Evolutionary conservation across 2,888 invertebrate genomes (phyloP).

Genomic region (Cephus spinipes): DNA sequence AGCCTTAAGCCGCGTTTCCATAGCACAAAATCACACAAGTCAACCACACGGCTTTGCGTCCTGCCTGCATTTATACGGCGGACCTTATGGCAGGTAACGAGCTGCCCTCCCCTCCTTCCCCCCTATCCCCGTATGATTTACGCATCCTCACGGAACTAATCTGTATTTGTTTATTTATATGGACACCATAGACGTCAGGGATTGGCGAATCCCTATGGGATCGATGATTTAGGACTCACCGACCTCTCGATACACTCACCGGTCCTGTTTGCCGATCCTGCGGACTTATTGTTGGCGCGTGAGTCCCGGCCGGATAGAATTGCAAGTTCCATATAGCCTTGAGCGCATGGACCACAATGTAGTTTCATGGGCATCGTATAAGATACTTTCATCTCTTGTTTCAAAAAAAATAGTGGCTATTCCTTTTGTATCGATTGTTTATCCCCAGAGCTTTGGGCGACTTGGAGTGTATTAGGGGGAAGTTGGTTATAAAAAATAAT

Average conservation of each 20-base stretch:
- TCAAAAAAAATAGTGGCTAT: background rate
- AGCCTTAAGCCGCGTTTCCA: background rate
- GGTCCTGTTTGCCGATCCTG: constrained; percentile 53
- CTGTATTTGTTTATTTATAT: constrained; percentile 65
- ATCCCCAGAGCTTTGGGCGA: background rate
- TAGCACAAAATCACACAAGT: background rate
- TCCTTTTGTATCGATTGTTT: background rate
- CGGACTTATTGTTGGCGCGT: constrained; percentile 52
- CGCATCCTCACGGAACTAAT: constrained; percentile 46
- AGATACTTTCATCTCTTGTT: background rate
- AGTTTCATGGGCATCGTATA: background rate
- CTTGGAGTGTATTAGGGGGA: background rate
- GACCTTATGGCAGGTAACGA: background rate
- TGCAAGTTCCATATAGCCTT: background rate
- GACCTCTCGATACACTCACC: constrained; percentile 58
- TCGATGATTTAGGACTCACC: constrained; percentile 58
- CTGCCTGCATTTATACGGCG: background rate
- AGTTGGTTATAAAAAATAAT: background rate
- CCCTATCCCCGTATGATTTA: background rate
- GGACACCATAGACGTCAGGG: constrained; percentile 38
- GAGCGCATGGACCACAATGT: background rate
- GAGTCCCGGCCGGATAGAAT: background rate
- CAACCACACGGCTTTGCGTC: background rate
- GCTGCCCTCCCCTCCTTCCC: background rate
- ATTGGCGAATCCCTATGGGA: constrained; percentile 1